Base-by-base conservation (phyloP, 2,888 invertebrate species). In the Laspeyria flexula region DNA sequence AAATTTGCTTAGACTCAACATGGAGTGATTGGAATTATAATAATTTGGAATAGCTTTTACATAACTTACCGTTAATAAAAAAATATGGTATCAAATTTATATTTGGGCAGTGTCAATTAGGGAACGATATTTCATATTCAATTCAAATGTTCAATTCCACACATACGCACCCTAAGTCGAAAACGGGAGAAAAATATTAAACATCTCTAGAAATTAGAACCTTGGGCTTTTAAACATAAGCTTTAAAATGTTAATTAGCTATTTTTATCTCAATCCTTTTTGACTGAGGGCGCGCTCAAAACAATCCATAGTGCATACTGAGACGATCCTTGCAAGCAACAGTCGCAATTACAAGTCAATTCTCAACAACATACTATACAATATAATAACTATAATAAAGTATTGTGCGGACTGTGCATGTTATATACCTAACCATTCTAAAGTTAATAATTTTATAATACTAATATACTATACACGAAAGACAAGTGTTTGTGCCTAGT, bases 321-420 rank as follows among this genome's bases (percentile, higher is more conserved):
- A 70, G 46, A 56, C 45, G 27, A 53, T 39, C 43, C 35, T 64
- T 52, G 55, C 62, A 65, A 64, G 65, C 53, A 55, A 60, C 57
- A 59, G 60, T 60, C 71, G 54, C 68, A 43, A 55, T 25, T 25
- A 25, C 25, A 25, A 25, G 25, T 6, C 7, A 25, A 25, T 25
- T 7, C 4, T 70, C 62, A 77, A 73, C 71, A 73, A 70, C 59
- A 54, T 66, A 60, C 70, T 74, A 75, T 63, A 41, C 62, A 65
- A 56, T 49, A 72, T 73, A 79, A 74, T 76, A 80, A 77, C 71
- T 69, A 66, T 73, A 74, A 67, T 72, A 68, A 68, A 57, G 58
- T 69, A 76, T 80, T 84, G 88, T 90, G 88, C 88, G 73, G 77
- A 81, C 71, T 78, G 90, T 90, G 90, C 87, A 82, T 35, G 34